These are phyloP conservation scores for Cheilosia urbana DNA, from an alignment of 2,888 invertebrate genomes.

Conservation along the genomic window DNA sequence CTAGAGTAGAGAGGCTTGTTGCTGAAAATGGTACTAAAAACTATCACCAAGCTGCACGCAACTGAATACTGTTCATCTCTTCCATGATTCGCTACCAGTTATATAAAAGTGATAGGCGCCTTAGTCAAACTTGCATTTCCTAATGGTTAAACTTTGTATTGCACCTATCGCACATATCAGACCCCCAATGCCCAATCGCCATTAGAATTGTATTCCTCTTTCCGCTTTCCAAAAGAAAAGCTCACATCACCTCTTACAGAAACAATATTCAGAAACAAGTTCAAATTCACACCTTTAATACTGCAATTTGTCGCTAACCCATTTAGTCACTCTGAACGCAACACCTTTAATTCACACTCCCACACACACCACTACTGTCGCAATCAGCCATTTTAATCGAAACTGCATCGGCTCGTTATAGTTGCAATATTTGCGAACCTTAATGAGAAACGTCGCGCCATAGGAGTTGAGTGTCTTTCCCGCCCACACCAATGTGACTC, in stretches of 20 bases:
- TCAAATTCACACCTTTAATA: not conserved
- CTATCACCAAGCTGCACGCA: too few relatives aligned
- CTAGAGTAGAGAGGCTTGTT: too few relatives aligned
- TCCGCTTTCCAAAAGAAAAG: not conserved
- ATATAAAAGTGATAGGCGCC: too few relatives aligned
- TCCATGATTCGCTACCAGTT: not conserved
- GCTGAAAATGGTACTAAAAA: too few relatives aligned
- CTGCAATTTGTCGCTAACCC: conserved; percentile 16
- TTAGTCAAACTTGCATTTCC: too few relatives aligned
- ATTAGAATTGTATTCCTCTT: not conserved
- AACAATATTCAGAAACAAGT: not conserved
- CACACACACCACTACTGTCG: conserved; percentile 19
- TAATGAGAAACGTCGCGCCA: not conserved
- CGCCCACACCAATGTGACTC: conserved; percentile 48
- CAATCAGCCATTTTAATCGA: conserved; percentile 48
- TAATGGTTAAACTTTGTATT: too few relatives aligned
- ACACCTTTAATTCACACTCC: conserved; percentile 28
- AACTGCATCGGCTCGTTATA: conserved; percentile 30
- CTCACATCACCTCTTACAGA: not conserved
- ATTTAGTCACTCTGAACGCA: conserved; percentile 19
- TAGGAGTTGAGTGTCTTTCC: conserved; percentile 7
- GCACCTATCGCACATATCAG: too few relatives aligned
- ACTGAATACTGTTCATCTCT: not conserved
- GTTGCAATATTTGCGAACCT: conserved; percentile 1
- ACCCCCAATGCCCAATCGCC: too few relatives aligned